Evolutionary conservation across 2,113 vertebrate genomes (phyloP).

Genomic region (Amphilophus citrinellus): DNA sequence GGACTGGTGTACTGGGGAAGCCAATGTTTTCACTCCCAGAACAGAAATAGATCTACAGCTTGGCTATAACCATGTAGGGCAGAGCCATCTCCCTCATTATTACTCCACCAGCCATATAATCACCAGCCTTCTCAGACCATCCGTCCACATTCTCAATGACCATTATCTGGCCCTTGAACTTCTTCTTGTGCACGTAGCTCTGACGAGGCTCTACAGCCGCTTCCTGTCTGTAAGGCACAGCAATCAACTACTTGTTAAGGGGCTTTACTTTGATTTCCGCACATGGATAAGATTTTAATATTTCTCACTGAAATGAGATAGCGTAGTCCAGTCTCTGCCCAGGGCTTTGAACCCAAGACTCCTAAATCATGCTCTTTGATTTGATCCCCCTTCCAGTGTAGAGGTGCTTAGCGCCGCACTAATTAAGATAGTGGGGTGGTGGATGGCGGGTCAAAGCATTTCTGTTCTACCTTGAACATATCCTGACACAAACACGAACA

Average conservation of each 20-base stretch:
- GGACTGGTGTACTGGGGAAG: slow-evolving; percentile 30
- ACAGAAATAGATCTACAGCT: slow-evolving; percentile 62
- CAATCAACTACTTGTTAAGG: slow-evolving; percentile 77
- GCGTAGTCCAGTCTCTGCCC: slow-evolving; percentile 77
- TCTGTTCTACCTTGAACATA: slow-evolving; percentile 72
- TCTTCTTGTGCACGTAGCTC: slow-evolving; percentile 64
- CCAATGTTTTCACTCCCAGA: slow-evolving; percentile 59
- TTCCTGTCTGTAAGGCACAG: slow-evolving; percentile 72
- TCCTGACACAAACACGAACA: slow-evolving; percentile 55
- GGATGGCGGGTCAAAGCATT: slow-evolving; percentile 65
- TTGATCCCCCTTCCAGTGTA: slow-evolving; percentile 73
- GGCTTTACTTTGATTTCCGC: slow-evolving; percentile 80
- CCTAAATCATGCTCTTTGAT: slow-evolving; percentile 84
- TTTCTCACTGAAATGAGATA: slow-evolving; percentile 82
- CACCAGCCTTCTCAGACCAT: slow-evolving; percentile 58
- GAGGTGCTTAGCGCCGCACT: slow-evolving; percentile 77
- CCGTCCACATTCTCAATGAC: slow-evolving; percentile 64
- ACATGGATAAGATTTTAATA: slow-evolving; percentile 81
- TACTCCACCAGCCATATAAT: slow-evolving; percentile 67
- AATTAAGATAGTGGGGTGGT: slow-evolving; percentile 76
- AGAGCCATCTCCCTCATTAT: slow-evolving; percentile 72
- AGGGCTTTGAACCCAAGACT: slow-evolving; percentile 81
- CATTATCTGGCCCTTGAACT: slow-evolving; percentile 77
- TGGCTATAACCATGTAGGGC: slow-evolving; percentile 53
- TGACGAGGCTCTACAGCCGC: slow-evolving; percentile 51